Percentiles rank a stretch among this genome's conserved stretches.
Evolutionary conservation across 2,888 invertebrate genomes (phyloP).

Genomic region (Volucella inanis): DNA sequence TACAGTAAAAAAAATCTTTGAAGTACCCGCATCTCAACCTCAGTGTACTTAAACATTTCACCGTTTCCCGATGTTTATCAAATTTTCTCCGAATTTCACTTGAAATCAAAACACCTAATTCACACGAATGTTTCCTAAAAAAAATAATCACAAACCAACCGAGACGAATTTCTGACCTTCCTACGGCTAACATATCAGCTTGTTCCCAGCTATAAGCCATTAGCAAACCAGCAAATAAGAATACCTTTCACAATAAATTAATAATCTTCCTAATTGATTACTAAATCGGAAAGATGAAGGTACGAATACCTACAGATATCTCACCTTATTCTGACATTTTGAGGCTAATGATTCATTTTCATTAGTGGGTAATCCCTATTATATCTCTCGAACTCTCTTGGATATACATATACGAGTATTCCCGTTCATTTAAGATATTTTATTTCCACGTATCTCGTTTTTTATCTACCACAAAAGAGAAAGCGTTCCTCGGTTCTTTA

Average conservation of each 20-base stretch:
- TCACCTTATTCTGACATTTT: conserved; percentile 14
- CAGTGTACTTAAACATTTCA: too few species aligned
- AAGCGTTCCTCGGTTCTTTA: neutral
- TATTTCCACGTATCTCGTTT: neutral
- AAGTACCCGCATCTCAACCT: too few species aligned
- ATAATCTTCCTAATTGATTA: neutral
- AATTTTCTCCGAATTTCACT: too few species aligned
- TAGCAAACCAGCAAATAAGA: conserved; percentile 1
- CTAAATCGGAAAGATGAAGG: too few species aligned
- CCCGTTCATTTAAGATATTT: neutral
- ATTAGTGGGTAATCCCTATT: neutral
- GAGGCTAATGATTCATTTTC: conserved; percentile 14
- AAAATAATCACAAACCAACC: too few species aligned
- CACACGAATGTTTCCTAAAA: too few species aligned
- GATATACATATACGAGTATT: neutral
- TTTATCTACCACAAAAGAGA: neutral
- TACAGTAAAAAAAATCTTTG: too few species aligned
- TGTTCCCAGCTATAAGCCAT: neutral
- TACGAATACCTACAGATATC: neutral
- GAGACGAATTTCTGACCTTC: neutral
- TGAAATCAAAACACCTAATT: too few species aligned
- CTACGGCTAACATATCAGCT: neutral
- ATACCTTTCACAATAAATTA: conserved; percentile 3
- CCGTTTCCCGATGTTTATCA: too few species aligned
- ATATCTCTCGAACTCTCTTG: too few species aligned